Base-by-base conservation (phyloP, 2,888 invertebrate genomes). In the Dicyrtomina minuta region DNA sequence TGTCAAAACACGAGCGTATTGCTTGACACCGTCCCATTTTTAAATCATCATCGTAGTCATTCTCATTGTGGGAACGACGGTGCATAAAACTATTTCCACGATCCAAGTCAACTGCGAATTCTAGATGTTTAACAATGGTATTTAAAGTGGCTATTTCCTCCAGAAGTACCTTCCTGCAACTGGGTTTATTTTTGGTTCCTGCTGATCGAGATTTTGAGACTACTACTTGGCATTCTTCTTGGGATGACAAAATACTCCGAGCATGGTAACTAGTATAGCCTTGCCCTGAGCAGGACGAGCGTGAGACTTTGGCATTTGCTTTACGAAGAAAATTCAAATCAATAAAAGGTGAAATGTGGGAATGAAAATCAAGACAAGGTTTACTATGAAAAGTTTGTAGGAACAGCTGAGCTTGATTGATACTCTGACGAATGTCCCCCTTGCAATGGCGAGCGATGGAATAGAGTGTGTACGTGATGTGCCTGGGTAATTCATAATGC, bases 381-480 rank as follows among this genome's bases (percentile, higher is more conserved):
- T 5, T n/a, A 39, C 10, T n/a, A 44, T 27, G n/a, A 6, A 43
- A 66, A 20, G 66, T 66, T 39, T 51, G 59, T n/a, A 72, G 59
- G 8, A 75, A 62, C 26, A 77, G 60, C 51, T 77, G 76, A 10
- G 69, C 65, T 66, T 77, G 74, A 70, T 77, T 76, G 27, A 77
- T 75, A 39, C 67, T 59, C 51, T 70, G 72, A 2, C 76, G 72
- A 64, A 77, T 72, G 49, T 77, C 77, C 65, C 72, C 69, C 22
- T 68, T 64, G 17, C 49, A 65, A 59, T 76, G 75, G 24, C 74
- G 71, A 33, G 70, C 74, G 51, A 77, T 65, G 4, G 75, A 73
- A 26, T 75, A 71, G 0, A 77, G 69, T 58, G 60, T 66, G 17
- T 56, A 33, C 20, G 41, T 20, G n/a, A 60, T 15, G 10, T 65